Conservation (phyloP, 35 echinoderm and acorn worm genomes). For the Antedon bifida region DNA sequence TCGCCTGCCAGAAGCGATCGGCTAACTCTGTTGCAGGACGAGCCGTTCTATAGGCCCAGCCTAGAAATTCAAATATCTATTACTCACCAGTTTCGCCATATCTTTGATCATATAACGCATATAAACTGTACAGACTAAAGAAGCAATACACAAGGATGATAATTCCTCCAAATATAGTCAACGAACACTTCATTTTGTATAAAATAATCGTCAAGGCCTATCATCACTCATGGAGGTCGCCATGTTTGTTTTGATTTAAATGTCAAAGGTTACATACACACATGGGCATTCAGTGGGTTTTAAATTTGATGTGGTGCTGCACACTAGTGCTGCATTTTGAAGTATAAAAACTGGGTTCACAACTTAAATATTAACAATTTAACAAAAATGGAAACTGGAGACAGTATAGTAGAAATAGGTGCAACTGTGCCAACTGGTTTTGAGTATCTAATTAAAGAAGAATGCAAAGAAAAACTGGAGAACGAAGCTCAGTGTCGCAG, state of each 20-base stretch:
- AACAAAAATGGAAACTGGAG: not conserved
- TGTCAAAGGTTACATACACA: not conserved
- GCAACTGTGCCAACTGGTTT: constrained; percentile 19
- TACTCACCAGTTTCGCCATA: not conserved
- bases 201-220: not conserved
- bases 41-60: too few relatives aligned
- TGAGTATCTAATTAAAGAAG: constrained; percentile 6
- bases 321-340: too few relatives aligned
- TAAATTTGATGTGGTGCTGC: too few relatives aligned
- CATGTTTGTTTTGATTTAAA: not conserved
- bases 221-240: not conserved
- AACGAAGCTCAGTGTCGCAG: not conserved
- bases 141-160: not conserved
- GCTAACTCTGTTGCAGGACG: too few relatives aligned
- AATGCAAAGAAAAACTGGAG: constrained; percentile 18
- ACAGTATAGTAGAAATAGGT: constrained; percentile 2
- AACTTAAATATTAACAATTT: not conserved
- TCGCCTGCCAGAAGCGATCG: too few relatives aligned
- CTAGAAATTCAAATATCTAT: not conserved
- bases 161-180: not conserved
- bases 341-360: too few relatives aligned
- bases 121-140: not conserved
- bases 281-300: not conserved
- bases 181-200: not conserved
- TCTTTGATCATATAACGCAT: not conserved